Evolutionary conservation across 1,140 invertebrate species (phyloP), one percentile per base, ranked within the genome.

Genomic region (Zelostemma sp.): DNA sequence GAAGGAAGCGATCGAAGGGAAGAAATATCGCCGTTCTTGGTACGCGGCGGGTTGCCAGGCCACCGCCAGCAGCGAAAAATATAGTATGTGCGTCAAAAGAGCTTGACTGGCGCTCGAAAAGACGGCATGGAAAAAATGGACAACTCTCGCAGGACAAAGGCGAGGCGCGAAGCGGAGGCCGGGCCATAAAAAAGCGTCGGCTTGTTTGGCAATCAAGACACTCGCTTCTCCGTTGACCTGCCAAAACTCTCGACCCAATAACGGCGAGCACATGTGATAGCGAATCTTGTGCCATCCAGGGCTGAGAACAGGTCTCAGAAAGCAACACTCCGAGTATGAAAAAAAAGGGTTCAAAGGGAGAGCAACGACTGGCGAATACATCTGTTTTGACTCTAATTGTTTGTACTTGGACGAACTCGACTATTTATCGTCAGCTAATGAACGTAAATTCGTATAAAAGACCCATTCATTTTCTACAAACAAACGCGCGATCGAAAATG

Each of bases 1-100:
- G 67, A 64, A 69, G 67, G 60, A 69, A 69, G 16, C 67, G 51
- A 69, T 69, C 56, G 60, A 69, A 69, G 46, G 50, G 60, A 69
- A 65, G 67, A 70, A 64, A 65, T 65, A 70, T 70, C 57, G 56
- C 25, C 19, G 56, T 70, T 61, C 61, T 65, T 31, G 57, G 43
- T 60, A 48, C 67, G 56, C 60, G 55, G 50, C 59, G 66, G 60
- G 55, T 68, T 54, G 60, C 60, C 65, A 60, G 65, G 50, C 58
- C 58, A 53, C 53, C 56, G 49, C 16, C 45, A 38, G 17, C 43
- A 16, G 47, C 28, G 54, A 51, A 46, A 68, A 68, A 68, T 68
- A 68, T 63, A 63, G 59, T 60, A 43, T 25, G 31, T 46, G 58
- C 18, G 59, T 61, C 40, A 48, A 60, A n/a, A n/a, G 49, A 60